Evolutionary conservation across 2,888 invertebrate species (phyloP).

Genomic region (Chironomus riparius): DNA sequence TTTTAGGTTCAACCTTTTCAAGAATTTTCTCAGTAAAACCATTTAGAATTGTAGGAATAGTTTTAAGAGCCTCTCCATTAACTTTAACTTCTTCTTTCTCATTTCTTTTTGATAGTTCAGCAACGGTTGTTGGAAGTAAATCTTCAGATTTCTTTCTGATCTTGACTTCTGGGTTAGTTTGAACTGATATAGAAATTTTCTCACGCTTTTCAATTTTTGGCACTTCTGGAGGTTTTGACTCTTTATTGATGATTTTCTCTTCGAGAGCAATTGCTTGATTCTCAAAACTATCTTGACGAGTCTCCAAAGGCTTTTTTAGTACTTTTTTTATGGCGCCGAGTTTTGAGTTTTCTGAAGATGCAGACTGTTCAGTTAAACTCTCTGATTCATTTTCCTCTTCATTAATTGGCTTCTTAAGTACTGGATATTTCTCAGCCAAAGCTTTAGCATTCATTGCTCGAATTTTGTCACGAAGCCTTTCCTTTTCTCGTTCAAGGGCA

Average conservation of each 20-base stretch:
- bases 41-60: not conserved
- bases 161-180: slow-evolving; percentile 47
- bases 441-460: slow-evolving; percentile 32
- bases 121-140: slow-evolving; percentile 24
- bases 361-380: slow-evolving; percentile 46
- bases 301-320: slow-evolving; percentile 16
- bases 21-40: no score
- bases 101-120: slow-evolving; percentile 9
- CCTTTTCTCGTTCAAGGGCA: slow-evolving; percentile 31
- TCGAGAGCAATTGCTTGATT: slow-evolving; percentile 21
- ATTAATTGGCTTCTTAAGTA: slow-evolving; percentile 25
- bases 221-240: slow-evolving; percentile 30
- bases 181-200: slow-evolving; percentile 51
- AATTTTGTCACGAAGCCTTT: slow-evolving; percentile 31
- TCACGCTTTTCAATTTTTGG: slow-evolving; percentile 32
- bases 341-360: slow-evolving; percentile 34
- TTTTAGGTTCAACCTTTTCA: no score
- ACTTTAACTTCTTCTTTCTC: not conserved
- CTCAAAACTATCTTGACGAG: slow-evolving; percentile 16
- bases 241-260: slow-evolving; percentile 27
- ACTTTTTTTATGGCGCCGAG: slow-evolving; percentile 32
- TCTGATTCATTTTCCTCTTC: slow-evolving; percentile 67
- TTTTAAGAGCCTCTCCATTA: slow-evolving; percentile 28
- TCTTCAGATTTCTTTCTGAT: slow-evolving; percentile 31
- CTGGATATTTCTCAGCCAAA: slow-evolving; percentile 31